Evolutionary conservation across 2,113 vertebrate genomes (phyloP).

Genomic region (Rhegmatorhina hoffmannsi): DNA sequence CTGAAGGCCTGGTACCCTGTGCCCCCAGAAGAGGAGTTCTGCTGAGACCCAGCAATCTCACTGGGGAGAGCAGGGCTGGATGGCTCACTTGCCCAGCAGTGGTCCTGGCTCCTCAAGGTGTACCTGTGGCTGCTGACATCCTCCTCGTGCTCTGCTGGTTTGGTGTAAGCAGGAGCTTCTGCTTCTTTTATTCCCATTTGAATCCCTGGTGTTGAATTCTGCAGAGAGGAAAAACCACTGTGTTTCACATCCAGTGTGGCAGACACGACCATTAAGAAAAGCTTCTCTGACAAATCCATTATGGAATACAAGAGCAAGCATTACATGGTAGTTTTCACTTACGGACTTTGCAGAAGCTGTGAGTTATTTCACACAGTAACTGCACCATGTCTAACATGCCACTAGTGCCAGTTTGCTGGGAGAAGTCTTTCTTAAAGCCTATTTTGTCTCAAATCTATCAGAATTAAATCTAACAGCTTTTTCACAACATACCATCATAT

Average conservation of each 20-base stretch:
- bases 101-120: background rate
- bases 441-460: background rate
- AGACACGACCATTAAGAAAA: background rate
- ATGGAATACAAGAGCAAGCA: background rate
- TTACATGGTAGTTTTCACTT: background rate
- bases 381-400: background rate
- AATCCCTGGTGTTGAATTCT: background rate
- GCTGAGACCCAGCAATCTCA: background rate
- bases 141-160: background rate
- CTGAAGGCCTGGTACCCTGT: background rate
- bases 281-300: background rate
- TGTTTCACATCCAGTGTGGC: background rate
- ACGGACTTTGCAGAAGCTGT: background rate
- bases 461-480: background rate
- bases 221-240: background rate
- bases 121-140: background rate
- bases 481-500: background rate
- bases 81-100: background rate
- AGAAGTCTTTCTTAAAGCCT: background rate
- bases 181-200: background rate
- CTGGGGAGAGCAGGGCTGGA: background rate
- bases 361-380: background rate
- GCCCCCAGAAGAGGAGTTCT: background rate
- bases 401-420: background rate
- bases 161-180: background rate